Base-by-base conservation (phyloP, 2,888 invertebrate genomes). In the Pecten maximus region DNA sequence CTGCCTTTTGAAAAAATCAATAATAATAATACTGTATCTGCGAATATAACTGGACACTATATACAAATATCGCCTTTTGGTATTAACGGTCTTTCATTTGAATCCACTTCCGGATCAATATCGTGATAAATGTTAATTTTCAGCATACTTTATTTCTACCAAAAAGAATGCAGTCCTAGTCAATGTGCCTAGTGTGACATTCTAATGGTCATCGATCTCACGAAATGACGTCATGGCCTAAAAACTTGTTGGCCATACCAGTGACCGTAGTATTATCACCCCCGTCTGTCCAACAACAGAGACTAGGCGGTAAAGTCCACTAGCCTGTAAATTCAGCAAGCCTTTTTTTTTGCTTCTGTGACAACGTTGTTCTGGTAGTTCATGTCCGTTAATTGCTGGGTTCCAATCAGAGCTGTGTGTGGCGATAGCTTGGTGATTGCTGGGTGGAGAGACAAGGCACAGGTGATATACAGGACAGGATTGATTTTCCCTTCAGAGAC, bases 401-500 rank as follows among this genome's bases (percentile, higher is more conserved):
- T 74, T 74, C 74, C 35, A 74, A 74, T 74, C 74, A 35, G 74
- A 74, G 74, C 35, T 74, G 74, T 74, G 74, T 35, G 74, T 74
- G 74, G 74, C 16, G 74, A 74, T 74, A 74, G 74, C 74, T 35
- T 28, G 74, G 74, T 35, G 74, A 74, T 74, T 74, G 74, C 35
- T 35, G 74, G 12, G 54, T 15, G 15, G 60, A 60, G 60, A 28
- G 35, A 74, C 35, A 35, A 74, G 74, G 74, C 74, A 74, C 74
- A 74, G 74, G 74, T 74, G 74, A 19, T 74, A 74, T 15, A 28
- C 74, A 28, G 35, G 74, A 35, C 28, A 35, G 35, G 74, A 74
- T 74, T 74, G 74, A 74, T 74, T 74, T 74, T 74, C 35, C 74
- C 74, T n/a, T 74, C 74, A 74, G 74, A 74, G 74, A 74, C 74